Conservation (phyloP, 2,797 vertebrate genomes). For the Diglossa cyanea region DNA sequence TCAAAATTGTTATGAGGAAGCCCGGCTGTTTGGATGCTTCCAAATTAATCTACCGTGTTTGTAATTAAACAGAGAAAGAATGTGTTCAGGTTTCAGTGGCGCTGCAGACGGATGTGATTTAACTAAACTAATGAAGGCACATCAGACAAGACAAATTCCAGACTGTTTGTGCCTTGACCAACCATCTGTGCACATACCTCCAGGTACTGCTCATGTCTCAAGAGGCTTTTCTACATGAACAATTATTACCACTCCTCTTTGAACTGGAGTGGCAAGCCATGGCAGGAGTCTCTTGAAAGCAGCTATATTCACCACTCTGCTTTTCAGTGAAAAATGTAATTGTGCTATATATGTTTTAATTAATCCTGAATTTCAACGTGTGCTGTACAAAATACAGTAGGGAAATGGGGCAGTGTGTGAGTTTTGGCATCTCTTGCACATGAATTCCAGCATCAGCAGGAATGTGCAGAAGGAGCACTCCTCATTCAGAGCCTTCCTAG, state of each 20-base stretch:
- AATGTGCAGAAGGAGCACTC: neutral
- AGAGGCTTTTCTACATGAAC: slow-evolving; percentile 76
- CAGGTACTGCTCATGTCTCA: slow-evolving; percentile 82
- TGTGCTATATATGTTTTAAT: neutral
- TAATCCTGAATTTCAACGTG: rapidly evolving
- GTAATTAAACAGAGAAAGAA: slow-evolving; percentile 59
- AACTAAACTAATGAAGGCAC: slow-evolving; percentile 75
- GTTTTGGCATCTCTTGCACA: neutral
- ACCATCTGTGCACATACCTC: slow-evolving; percentile 82
- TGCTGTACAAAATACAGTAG: neutral
- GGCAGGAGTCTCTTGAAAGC: slow-evolving; percentile 60
- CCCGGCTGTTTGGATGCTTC: slow-evolving; percentile 28
- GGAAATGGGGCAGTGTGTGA: neutral
- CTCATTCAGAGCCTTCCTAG: neutral
- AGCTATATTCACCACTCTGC: slow-evolving; percentile 33
- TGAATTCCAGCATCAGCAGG: neutral
- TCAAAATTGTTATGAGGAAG: neutral
- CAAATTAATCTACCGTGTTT: slow-evolving; percentile 52
- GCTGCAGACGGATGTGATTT: slow-evolving; percentile 75
- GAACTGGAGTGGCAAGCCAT: slow-evolving; percentile 71
- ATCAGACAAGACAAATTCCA: slow-evolving; percentile 81
- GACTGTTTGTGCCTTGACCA: slow-evolving; percentile 79
- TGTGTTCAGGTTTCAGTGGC: slow-evolving; percentile 65
- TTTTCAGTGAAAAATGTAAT: neutral
- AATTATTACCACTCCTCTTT: slow-evolving; percentile 67